Percentiles rank a stretch among this genome's conserved stretches.
Conservation (phyloP, 1,140 invertebrate species). For the Cyphomyrmex costatus region DNA sequence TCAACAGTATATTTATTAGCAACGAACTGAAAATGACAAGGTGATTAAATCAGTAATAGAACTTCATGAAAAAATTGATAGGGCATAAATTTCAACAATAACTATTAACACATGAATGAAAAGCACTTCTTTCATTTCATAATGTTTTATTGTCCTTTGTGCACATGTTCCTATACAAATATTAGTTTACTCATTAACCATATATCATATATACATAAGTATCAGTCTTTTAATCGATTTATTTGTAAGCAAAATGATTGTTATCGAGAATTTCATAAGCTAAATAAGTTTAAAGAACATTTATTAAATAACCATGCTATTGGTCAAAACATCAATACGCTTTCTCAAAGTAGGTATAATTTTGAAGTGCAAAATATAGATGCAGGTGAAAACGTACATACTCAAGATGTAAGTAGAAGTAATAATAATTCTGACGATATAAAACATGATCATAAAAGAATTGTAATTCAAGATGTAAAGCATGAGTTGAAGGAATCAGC, state of each 20-base stretch:
- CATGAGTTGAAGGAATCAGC: background rate
- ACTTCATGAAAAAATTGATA: background rate
- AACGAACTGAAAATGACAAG: background rate
- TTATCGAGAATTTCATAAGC: conserved; percentile 3
- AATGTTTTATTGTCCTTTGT: background rate
- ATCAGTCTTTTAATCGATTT: background rate
- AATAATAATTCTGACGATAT: background rate
- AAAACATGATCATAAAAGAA: background rate
- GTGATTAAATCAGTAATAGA: background rate
- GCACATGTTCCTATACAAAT: background rate
- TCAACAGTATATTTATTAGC: background rate
- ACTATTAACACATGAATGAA: background rate
- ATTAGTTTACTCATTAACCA: background rate
- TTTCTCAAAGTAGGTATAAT: background rate
- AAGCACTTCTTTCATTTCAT: background rate
- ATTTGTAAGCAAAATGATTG: conserved; percentile 6
- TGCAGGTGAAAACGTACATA: background rate
- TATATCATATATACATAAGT: background rate
- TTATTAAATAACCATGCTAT: background rate
- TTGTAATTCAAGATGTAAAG: background rate
- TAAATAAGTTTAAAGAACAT: conserved; percentile 1
- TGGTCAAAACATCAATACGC: background rate
- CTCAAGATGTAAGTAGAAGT: background rate
- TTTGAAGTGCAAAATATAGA: background rate
- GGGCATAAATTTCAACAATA: too few relatives aligned